phyloP scores from a whole-genome alignment of 37 sponge, comb jelly and placozoan genomes.

The Halisarca cf. caerulea region DNA sequence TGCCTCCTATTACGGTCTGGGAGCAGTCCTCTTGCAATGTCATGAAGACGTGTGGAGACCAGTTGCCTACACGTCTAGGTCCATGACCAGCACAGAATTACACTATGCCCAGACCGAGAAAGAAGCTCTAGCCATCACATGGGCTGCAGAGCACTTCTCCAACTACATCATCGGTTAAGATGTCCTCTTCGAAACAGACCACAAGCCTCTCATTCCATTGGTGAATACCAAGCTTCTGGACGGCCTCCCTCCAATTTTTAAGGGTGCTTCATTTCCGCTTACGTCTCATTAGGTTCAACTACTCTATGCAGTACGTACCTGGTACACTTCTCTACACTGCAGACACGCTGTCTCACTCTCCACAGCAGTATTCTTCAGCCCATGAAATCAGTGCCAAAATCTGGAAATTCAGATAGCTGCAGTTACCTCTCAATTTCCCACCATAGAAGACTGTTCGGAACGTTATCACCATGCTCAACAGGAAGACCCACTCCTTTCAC shows the following conservation, averaged over 20 bases:
- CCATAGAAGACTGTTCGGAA: too few species aligned
- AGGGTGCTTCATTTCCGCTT: not conserved
- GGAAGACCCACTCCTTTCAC: too few species aligned
- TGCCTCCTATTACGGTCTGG: constrained; percentile 5
- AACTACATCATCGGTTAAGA: constrained; percentile 18
- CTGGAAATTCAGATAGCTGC: too few species aligned
- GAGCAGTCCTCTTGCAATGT: too few species aligned
- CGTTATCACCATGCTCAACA: too few species aligned
- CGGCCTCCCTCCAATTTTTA: too few species aligned
- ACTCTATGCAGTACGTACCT: not conserved
- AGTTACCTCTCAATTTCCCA: too few species aligned
- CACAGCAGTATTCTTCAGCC: too few species aligned
- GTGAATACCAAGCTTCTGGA: not conserved
- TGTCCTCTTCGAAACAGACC: not conserved
- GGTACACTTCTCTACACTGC: constrained; percentile 6
- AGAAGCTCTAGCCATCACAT: too few species aligned
- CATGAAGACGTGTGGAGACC: constrained; percentile 33
- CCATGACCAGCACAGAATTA: constrained; percentile 38
- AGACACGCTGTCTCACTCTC: not conserved
- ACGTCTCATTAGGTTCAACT: constrained; percentile 4
- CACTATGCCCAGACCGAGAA: constrained; percentile 46
- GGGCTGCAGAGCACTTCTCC: too few species aligned
- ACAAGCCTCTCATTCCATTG: constrained; percentile 17
- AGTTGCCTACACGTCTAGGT: constrained; percentile 48
- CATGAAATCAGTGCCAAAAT: too few species aligned